Evolutionary conservation across 2,888 invertebrate genomes (phyloP).

Genomic region (Cheilosia grossa): DNA sequence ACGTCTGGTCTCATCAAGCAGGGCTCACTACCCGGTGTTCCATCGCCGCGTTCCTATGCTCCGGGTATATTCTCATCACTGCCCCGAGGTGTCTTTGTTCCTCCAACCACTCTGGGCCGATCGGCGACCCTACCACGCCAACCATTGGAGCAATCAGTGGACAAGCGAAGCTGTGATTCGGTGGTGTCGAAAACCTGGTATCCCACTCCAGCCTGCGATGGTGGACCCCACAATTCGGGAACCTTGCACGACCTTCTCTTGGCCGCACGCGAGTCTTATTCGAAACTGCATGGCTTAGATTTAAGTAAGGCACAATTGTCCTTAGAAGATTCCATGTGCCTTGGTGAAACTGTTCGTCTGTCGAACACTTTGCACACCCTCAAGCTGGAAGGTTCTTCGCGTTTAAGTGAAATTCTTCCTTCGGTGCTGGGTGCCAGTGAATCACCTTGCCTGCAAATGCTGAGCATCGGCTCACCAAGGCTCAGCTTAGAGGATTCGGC

Average conservation of each 20-base stretch:
- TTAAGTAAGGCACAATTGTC: conserved; percentile 85
- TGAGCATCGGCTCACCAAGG: conserved; percentile 85
- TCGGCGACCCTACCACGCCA: conserved; percentile 84
- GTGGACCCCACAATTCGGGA: conserved; percentile 80
- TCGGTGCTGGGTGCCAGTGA: conserved; percentile 85
- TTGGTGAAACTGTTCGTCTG: conserved; percentile 84
- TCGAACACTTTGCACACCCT: conserved; percentile 84
- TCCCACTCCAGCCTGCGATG: conserved; percentile 84
- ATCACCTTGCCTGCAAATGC: conserved; percentile 84
- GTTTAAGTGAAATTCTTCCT: conserved; percentile 85
- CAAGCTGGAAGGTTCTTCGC: conserved; percentile 84
- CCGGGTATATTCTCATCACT: conserved; percentile 83
- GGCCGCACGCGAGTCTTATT: conserved; percentile 83
- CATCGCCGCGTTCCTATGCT: conserved; percentile 80
- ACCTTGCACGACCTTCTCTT: conserved; percentile 79
- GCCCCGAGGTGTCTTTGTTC: conserved; percentile 83
- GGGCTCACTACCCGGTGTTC: conserved; percentile 78
- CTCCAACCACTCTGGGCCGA: conserved; percentile 83
- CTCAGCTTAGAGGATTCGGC: conserved; percentile 84
- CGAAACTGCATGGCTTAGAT: conserved; percentile 84
- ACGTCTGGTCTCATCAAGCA: conserved; percentile 80
- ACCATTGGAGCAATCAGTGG: conserved; percentile 82
- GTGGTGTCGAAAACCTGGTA: conserved; percentile 84
- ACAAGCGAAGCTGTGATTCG: conserved; percentile 85
- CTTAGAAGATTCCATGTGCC: conserved; percentile 85